Conservation (phyloP, 2,888 invertebrate species). For the Siphlonurus alternatus region DNA sequence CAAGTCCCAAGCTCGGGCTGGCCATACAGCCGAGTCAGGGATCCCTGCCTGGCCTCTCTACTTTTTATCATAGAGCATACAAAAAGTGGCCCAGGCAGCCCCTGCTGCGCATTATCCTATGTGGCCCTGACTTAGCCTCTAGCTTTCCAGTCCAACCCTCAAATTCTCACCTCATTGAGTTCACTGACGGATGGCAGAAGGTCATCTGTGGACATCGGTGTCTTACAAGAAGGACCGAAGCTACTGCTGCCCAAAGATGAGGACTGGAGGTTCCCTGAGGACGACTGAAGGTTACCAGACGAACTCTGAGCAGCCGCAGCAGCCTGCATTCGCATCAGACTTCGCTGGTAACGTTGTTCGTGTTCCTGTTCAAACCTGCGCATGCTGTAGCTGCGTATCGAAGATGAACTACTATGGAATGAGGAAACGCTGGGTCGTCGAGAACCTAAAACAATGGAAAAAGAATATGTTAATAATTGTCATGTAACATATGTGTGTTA, state of each 20-base stretch:
- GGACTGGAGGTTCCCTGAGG: background rate
- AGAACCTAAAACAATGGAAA: constrained; percentile 37
- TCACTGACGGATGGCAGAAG: constrained; percentile 64
- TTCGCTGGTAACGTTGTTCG: constrained; percentile 61
- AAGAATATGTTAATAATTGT: background rate
- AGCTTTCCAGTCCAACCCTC: too few species aligned
- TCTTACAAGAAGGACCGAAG: constrained; percentile 52
- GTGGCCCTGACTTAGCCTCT: too few species aligned
- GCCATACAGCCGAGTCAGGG: too few species aligned
- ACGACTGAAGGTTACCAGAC: background rate
- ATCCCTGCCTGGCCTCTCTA: too few species aligned
- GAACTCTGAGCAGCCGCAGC: background rate
- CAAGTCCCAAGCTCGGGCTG: too few species aligned
- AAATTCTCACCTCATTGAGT: constrained; percentile 13
- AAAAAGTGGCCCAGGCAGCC: too few species aligned
- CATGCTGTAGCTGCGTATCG: constrained; percentile 64
- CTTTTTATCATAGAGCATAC: too few species aligned
- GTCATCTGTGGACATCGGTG: constrained; percentile 71
- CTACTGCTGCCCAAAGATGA: constrained; percentile 31
- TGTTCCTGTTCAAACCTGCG: constrained; percentile 63
- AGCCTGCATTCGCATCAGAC: constrained; percentile 35
- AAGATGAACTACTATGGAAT: constrained; percentile 67
- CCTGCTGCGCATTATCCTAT: too few species aligned
- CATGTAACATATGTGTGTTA: too few species aligned
- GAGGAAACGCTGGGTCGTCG: constrained; percentile 76